Evolutionary conservation across 1,140 invertebrate species (phyloP), one percentile per base, ranked within the genome.

Genomic region (Maniola jurtina): DNA sequence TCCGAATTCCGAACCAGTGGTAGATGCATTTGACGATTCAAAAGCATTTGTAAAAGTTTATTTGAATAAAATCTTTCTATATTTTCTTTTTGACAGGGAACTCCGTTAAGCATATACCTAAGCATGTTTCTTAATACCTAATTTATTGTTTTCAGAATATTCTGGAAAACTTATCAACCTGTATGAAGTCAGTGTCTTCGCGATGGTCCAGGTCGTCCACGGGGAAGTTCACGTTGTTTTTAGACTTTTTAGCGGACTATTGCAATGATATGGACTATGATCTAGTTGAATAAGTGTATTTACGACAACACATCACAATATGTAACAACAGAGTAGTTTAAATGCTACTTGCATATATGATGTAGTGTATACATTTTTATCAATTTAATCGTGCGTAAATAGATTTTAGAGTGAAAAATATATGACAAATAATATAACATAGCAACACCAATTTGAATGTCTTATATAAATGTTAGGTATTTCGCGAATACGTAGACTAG

Each of bases 171-270:
- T 71, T 91, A 0, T 88, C 89, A 0, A 76, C 74, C 0, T 91
- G 89, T 50, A 89, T 91, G 83, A 86, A 81, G 60, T 67, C 76
- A 0, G 83, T 91, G 0, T 90, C 88, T 0, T 75, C 76, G 4
- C 66, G 76, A 3, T 84, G 84, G 81, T 76, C 74, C 0, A 60
- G 78, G 11, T 77, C 79, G 0, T 80, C 80, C 0, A 76, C 80
- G 0, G 84, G 83, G 6, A 90, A 91, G 66, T 86, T 90, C 42
- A 86, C 81, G 0, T 60, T 91, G 14, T 90, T 88, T 59, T 70
- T 91, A 13, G 88, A 90, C 61, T 91, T 91, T 57, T 66, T 91
- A 14, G 87, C 90, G 0, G 90, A 91, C 25, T 91, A 81, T 69
- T 91, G 90, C 66, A 83, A 81, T 0, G 82, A 91, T 66, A 81